Conservation (phyloP, 2,113 vertebrate genomes). For the Apeltes quadracus region DNA sequence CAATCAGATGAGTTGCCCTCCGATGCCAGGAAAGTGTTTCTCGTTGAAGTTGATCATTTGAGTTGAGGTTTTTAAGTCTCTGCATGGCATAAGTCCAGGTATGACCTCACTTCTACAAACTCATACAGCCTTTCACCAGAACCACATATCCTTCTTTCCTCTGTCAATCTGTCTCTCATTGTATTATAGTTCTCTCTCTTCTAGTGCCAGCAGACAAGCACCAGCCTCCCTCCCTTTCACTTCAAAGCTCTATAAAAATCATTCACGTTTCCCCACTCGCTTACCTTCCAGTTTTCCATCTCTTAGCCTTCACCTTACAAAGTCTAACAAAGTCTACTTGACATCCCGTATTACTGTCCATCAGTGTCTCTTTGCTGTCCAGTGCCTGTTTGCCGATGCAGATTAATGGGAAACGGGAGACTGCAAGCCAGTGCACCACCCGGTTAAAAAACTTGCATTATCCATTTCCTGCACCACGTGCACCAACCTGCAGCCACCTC, state of each 20-base stretch:
- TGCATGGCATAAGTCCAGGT: conserved; percentile 40
- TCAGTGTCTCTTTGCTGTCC: conserved; percentile 26
- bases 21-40: background rate
- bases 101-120: conserved; percentile 68
- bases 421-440: conserved; percentile 10
- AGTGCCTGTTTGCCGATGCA: conserved; percentile 42
- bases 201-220: conserved; percentile 18
- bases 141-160: conserved; percentile 8
- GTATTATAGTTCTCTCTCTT: conserved; percentile 26
- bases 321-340: conserved; percentile 17
- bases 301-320: conserved; percentile 20
- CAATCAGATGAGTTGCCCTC: background rate
- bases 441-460: conserved; percentile 21
- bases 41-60: background rate
- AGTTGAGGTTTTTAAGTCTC: conserved; percentile 34
- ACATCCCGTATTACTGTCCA: conserved; percentile 40
- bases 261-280: background rate
- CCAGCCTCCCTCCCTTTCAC: conserved; percentile 18
- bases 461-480: background rate
- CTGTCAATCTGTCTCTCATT: conserved; percentile 26
- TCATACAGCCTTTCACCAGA: conserved; percentile 20
- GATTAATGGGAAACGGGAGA: conserved; percentile 48
- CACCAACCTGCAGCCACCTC: background rate
- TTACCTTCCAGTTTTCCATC: conserved; percentile 12
- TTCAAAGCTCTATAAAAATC: conserved; percentile 38